Conservation (phyloP, 1,140 invertebrate genomes). For the Drosophila malerkotliana region DNA sequence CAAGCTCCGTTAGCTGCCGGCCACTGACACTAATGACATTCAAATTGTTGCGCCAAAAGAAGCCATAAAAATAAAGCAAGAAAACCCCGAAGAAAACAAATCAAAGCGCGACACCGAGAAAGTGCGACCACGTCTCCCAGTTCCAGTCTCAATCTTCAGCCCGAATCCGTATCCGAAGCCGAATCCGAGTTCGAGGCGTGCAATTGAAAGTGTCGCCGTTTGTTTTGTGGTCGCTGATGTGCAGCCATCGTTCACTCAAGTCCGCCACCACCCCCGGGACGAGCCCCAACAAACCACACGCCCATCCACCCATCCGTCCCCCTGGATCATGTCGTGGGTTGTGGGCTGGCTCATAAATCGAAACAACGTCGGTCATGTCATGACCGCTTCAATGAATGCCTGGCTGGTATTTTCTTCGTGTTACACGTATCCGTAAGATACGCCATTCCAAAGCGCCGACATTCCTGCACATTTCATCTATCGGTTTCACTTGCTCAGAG, state of each 20-base stretch:
- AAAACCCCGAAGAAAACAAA: conserved; percentile 53
- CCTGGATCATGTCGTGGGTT: background rate
- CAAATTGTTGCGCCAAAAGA: conserved; percentile 77
- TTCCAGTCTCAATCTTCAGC: conserved; percentile 9
- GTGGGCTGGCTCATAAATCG: conserved; percentile 52
- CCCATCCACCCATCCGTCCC: background rate
- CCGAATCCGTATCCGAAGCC: conserved; percentile 16
- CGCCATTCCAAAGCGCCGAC: conserved; percentile 14
- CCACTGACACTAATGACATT: conserved; percentile 76
- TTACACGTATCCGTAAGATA: conserved; percentile 45
- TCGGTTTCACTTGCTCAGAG: conserved; percentile 32
- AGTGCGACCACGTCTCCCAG: conserved; percentile 40
- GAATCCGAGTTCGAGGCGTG: conserved; percentile 44
- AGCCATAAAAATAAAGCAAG: conserved; percentile 63
- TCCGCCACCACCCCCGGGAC: background rate
- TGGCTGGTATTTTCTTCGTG: conserved; percentile 26
- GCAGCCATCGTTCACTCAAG: conserved; percentile 58
- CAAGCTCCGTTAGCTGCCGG: conserved; percentile 66
- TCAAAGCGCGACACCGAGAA: conserved; percentile 63
- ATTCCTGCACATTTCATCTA: conserved; percentile 11
- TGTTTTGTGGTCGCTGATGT: conserved; percentile 60
- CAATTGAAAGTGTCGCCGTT: conserved; percentile 75
- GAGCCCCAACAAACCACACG: background rate
- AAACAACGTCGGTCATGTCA: conserved; percentile 31
- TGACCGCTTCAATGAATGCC: conserved; percentile 36